Percentiles rank a stretch among this genome's conserved stretches.
Evolutionary conservation across 2,797 vertebrate species (phyloP).

Genomic region (Moxostoma hubbsi): DNA sequence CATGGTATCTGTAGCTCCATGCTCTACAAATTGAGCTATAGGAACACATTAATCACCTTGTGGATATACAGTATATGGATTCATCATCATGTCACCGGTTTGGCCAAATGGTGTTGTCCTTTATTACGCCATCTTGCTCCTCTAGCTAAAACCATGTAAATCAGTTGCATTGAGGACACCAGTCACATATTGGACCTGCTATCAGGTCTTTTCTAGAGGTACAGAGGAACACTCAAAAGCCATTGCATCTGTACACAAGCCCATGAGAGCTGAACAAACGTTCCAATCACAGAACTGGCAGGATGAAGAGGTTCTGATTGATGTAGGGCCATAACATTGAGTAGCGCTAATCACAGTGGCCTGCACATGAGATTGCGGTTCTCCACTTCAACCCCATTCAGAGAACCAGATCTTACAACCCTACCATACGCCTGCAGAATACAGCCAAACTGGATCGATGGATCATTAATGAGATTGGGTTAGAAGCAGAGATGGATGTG

Average conservation of each 20-base stretch:
- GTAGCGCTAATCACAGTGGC: conserved; percentile 53
- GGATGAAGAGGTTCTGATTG: conserved; percentile 37
- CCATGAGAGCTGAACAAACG: conserved; percentile 53
- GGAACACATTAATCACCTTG: too few relatives aligned
- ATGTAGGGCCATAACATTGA: conserved; percentile 48
- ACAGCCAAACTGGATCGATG: conserved; percentile 29
- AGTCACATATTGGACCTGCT: conserved; percentile 19
- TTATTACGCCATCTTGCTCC: background rate
- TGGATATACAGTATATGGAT: background rate
- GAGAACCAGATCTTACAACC: conserved; percentile 10
- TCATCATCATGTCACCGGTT: background rate
- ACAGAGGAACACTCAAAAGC: conserved; percentile 17
- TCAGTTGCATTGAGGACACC: background rate
- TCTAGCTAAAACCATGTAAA: background rate
- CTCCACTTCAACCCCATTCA: conserved; percentile 23
- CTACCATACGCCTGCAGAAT: conserved; percentile 17
- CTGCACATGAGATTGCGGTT: conserved; percentile 3
- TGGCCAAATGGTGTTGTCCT: background rate
- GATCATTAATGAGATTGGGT: conserved; percentile 50
- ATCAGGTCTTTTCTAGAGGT: conserved; percentile 13
- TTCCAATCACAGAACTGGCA: conserved; percentile 64
- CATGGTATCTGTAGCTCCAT: too few relatives aligned
- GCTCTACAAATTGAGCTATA: too few relatives aligned
- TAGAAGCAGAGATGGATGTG: conserved; percentile 41
- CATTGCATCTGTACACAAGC: background rate